A percentile compares a stretch with the other conserved stretches of the same genome.
These are phyloP conservation scores for Phylloscopus trochiloides DNA, from an alignment of 2,113 vertebrate species.

Conservation along the genomic window DNA sequence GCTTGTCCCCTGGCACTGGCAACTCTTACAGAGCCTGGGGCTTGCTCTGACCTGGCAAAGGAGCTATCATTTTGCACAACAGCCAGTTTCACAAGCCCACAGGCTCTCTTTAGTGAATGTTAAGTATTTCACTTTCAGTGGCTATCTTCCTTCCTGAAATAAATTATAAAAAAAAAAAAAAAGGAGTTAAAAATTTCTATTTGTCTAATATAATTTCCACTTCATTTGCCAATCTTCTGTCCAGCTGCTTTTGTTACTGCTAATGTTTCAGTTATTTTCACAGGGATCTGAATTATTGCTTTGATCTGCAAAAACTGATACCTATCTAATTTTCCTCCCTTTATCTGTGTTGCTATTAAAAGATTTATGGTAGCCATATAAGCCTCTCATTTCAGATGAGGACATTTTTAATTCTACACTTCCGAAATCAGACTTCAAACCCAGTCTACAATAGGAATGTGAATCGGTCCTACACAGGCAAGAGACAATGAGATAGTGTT, in stretches of 20 bases:
- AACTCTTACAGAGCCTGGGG: neutral
- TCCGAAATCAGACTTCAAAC: conserved; percentile 39
- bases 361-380: conserved; percentile 19
- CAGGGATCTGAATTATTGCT: neutral
- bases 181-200: neutral
- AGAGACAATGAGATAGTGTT: neutral
- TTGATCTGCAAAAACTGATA: conserved; percentile 35
- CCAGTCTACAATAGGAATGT: neutral
- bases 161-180: neutral
- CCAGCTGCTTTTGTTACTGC: neutral
- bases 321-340: conserved; percentile 38
- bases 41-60: neutral
- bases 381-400: conserved; percentile 43
- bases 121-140: neutral
- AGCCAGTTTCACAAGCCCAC: neutral
- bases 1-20: neutral
- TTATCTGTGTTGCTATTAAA: conserved; percentile 55
- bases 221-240: neutral
- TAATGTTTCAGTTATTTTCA: conserved; percentile 41
- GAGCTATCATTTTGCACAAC: neutral
- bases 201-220: neutral
- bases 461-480: neutral
- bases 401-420: neutral
- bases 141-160: neutral
- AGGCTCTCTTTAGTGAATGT: neutral